Conservation (phyloP, 1,140 invertebrate genomes). For the Drosophila bifasciata region DNA sequence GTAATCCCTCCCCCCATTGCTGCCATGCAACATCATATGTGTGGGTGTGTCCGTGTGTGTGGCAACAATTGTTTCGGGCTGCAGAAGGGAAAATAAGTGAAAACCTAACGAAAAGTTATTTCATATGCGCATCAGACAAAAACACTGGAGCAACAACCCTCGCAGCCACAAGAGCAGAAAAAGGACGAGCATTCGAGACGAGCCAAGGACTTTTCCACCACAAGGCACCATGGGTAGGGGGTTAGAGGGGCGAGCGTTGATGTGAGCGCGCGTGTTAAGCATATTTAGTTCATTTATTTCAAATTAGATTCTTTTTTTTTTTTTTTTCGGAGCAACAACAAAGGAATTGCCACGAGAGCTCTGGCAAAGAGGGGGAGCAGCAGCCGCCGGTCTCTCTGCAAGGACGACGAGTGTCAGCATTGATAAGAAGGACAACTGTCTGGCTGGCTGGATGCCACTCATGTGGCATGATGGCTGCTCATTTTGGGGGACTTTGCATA, state of each 20-base stretch:
- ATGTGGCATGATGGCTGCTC: conserved; percentile 33
- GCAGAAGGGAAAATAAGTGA: conserved; percentile 51
- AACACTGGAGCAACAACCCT: conserved; percentile 40
- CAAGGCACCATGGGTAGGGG: conserved; percentile 10
- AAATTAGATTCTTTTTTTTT: conserved; percentile 79
- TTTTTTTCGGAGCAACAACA: conserved; percentile 61
- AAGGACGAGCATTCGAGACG: conserved; percentile 9
- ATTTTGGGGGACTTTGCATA: conserved; percentile 53
- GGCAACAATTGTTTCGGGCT: conserved; percentile 75
- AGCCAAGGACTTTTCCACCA: conserved; percentile 36
- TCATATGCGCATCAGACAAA: conserved; percentile 69
- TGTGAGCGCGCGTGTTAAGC: conserved; percentile 76
- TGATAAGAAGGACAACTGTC: conserved; percentile 66
- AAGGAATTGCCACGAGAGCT: conserved; percentile 25
- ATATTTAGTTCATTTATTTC: conserved; percentile 84
- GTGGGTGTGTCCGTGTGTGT: conserved; percentile 33
- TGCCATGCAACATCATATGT: conserved; percentile 31
- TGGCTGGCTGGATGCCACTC: no score
- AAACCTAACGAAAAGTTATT: conserved; percentile 76
- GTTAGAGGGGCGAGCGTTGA: conserved; percentile 6
- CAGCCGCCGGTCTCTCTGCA: conserved; percentile 19
- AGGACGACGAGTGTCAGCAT: conserved; percentile 59
- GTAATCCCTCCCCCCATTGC: conserved; percentile 12
- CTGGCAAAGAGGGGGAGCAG: neutral
- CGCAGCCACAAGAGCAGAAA: conserved; percentile 9